phyloP scores from a whole-genome alignment of 2,113 vertebrate genomes.

The Laticauda colubrina region DNA sequence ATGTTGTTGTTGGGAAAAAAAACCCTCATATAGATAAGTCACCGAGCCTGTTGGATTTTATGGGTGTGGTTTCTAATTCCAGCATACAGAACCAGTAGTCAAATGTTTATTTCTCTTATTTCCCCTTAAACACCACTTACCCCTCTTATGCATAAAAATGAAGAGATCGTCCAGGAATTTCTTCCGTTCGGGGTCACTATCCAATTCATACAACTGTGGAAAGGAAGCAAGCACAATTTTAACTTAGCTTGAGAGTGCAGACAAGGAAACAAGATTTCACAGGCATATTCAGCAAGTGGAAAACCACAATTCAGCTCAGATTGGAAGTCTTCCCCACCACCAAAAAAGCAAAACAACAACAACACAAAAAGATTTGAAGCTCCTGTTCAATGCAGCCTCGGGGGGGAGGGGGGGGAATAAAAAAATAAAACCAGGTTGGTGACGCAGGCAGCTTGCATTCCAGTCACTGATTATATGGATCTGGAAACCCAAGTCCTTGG shows the following conservation, averaged over 20 bases:
- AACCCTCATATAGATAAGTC: not conserved
- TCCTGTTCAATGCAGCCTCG: accelerated
- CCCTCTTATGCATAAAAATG: constrained; percentile 96
- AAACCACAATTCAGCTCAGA: not conserved
- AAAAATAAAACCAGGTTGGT: not conserved
- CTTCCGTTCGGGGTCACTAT: constrained; percentile 88
- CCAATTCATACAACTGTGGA: constrained; percentile 91
- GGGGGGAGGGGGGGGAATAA: no score
- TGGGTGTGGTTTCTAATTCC: not conserved
- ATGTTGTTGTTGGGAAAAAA: not conserved
- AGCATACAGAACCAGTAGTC: no score
- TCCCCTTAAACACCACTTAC: constrained; percentile 66
- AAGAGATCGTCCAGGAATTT: constrained; percentile 96
- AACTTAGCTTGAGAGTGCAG: not conserved
- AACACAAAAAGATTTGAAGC: not conserved
- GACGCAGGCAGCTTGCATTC: not conserved
- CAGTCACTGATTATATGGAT: not conserved
- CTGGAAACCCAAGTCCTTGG: accelerated
- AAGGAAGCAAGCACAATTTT: not conserved
- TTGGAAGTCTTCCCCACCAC: not conserved
- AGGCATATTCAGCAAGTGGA: not conserved
- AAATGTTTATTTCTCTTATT: accelerated
- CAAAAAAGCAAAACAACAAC: no score
- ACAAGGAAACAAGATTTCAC: accelerated
- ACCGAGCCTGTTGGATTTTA: not conserved